phyloP scores from a whole-genome alignment of 2,113 vertebrate species.

The Stegostoma tigrinum region DNA sequence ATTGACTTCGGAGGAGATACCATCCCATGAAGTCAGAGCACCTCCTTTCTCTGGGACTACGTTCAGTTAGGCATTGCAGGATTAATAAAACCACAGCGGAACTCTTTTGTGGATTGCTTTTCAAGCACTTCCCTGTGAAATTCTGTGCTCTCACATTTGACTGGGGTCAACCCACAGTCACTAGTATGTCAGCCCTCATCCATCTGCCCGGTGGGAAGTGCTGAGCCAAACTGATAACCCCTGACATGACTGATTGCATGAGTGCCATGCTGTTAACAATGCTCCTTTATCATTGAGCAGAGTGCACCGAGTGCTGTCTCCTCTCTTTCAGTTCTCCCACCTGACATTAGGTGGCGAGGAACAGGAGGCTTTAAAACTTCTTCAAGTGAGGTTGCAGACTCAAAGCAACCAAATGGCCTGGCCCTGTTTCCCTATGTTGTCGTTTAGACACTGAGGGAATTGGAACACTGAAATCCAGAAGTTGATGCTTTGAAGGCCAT shows the following conservation, averaged over 20 bases:
- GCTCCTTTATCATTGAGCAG: neutral
- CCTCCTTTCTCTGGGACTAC: neutral
- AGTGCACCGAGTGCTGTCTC: neutral
- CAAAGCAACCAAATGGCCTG: no score
- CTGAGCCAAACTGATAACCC: neutral
- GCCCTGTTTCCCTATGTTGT: no score
- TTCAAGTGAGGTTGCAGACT: neutral
- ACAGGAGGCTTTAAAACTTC: neutral
- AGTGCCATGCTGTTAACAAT: neutral
- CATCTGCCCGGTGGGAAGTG: slow-evolving; percentile 11
- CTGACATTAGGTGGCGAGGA: neutral
- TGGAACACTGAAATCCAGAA: neutral
- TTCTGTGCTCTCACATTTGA: neutral
- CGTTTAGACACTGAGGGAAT: neutral
- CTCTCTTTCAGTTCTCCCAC: no score
- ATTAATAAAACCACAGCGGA: neutral
- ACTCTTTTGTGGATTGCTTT: neutral
- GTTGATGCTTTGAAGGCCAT: neutral
- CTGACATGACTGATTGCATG: neutral
- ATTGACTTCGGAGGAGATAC: neutral
- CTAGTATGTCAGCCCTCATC: neutral
- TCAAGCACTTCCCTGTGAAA: neutral
- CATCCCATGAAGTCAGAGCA: neutral
- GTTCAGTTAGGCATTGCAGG: neutral
- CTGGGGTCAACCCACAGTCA: neutral